phyloP scores from a whole-genome alignment of 2,113 vertebrate genomes.

The Amia ocellicauda region DNA sequence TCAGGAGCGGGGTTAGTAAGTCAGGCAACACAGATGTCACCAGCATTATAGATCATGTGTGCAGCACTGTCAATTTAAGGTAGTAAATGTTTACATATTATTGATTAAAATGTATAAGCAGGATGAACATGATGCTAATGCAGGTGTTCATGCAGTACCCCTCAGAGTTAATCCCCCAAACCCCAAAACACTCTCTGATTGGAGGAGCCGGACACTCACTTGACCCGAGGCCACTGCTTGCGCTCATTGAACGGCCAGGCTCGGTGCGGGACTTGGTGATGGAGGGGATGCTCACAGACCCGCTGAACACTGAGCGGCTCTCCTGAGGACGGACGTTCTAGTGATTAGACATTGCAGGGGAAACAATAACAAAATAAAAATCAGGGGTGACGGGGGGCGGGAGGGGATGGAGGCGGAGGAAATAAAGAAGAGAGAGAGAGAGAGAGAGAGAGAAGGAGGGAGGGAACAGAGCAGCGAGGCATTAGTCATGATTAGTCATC shows the following conservation, averaged over 20 bases:
- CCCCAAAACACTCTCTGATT: background rate
- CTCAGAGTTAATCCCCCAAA: background rate
- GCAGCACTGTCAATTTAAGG: too few species aligned
- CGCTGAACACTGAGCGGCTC: conserved; percentile 86
- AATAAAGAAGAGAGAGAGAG: conserved; percentile 28
- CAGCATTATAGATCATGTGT: too few species aligned
- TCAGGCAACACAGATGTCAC: too few species aligned
- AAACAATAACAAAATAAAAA: background rate
- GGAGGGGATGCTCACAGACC: conserved; percentile 95
- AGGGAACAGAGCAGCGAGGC: conserved; percentile 13
- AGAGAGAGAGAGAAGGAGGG: conserved; percentile 36
- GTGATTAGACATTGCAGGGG: conserved; percentile 34
- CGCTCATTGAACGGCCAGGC: conserved; percentile 94
- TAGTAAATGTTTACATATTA: too few species aligned
- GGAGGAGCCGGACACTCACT: conserved; percentile 68
- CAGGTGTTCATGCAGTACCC: too few species aligned
- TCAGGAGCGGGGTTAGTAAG: background rate
- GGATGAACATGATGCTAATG: too few species aligned
- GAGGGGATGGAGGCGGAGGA: background rate
- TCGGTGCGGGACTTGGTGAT: conserved; percentile 89
- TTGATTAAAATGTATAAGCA: too few species aligned
- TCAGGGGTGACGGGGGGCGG: conserved; percentile 15
- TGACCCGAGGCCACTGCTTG: conserved; percentile 91
- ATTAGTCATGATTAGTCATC: background rate
- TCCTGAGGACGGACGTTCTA: conserved; percentile 93